Percentiles rank a stretch among this genome's conserved stretches.
Conservation (phyloP, 2,888 invertebrate genomes). For the Cephus pulcher region DNA sequence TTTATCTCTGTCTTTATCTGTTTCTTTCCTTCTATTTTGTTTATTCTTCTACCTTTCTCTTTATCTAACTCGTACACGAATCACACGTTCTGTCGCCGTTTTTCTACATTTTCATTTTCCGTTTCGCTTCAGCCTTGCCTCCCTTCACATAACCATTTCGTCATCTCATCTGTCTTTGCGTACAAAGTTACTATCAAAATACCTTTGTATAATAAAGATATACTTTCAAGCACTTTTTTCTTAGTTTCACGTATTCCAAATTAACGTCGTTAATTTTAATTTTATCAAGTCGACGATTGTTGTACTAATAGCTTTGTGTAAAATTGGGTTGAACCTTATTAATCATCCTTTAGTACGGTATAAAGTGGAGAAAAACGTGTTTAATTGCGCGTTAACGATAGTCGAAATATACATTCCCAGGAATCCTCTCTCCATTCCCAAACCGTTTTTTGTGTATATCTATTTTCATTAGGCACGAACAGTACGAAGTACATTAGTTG, state of each 20-base stretch:
- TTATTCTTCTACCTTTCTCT: conserved; percentile 26
- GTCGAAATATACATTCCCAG: neutral
- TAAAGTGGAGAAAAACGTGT: neutral
- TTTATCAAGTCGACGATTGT: neutral
- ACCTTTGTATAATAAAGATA: neutral
- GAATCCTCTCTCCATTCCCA: neutral
- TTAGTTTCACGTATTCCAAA: neutral
- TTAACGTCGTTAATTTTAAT: neutral
- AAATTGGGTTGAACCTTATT: conserved; percentile 26
- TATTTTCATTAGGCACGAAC: neutral
- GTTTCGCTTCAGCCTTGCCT: neutral
- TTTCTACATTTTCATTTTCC: neutral
- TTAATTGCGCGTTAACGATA: neutral
- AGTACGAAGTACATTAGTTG: neutral
- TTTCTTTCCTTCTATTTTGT: conserved; percentile 38
- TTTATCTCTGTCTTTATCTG: conserved; percentile 26
- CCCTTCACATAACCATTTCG: neutral
- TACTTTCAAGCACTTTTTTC: neutral
- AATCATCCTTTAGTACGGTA: conserved; percentile 26
- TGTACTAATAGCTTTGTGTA: neutral
- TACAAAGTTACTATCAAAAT: neutral
- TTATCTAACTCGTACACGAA: neutral
- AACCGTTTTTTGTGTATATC: neutral
- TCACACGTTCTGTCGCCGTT: neutral
- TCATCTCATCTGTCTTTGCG: neutral